phyloP scores from a whole-genome alignment of 2,888 invertebrate species.

The Ophraella communa region DNA sequence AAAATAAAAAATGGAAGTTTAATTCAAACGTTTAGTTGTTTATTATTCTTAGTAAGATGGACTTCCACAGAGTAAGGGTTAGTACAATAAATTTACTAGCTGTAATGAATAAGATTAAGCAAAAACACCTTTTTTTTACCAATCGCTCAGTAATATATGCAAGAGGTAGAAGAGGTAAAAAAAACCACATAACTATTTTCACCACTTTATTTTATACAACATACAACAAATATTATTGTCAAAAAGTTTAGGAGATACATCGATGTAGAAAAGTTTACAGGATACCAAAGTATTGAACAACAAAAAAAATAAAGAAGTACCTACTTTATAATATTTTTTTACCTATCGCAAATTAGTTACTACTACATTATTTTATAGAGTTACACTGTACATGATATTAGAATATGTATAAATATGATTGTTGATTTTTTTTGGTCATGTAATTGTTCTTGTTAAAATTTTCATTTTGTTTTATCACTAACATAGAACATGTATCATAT shows the following conservation, averaged over 20 bases:
- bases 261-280: constrained; percentile 48
- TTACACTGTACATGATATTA: constrained; percentile 2
- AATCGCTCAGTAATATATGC: too few species aligned
- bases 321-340: not conserved
- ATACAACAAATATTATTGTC: constrained; percentile 56
- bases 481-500: constrained; percentile 12
- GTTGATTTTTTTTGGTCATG: constrained; percentile 18
- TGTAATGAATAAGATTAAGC: too few species aligned
- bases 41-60: too few species aligned
- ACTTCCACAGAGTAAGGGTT: too few species aligned
- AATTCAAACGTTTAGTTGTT: too few species aligned
- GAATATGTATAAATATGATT: constrained; percentile 14
- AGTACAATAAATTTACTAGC: too few species aligned
- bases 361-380: not conserved
- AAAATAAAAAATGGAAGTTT: too few species aligned
- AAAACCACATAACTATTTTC: constrained; percentile 5
- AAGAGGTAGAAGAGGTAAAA: not conserved
- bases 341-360: not conserved
- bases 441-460: not conserved
- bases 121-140: too few species aligned
- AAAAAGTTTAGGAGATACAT: constrained; percentile 51
- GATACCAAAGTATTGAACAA: constrained; percentile 26
- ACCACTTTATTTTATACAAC: constrained; percentile 49
- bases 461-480: constrained; percentile 5
- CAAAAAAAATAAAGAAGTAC: not conserved